A percentile compares a stretch with the other conserved stretches of the same genome.
These are phyloP conservation scores for Trachelus iudaicus DNA, from an alignment of 2,888 invertebrate species.

Conservation along the genomic window DNA sequence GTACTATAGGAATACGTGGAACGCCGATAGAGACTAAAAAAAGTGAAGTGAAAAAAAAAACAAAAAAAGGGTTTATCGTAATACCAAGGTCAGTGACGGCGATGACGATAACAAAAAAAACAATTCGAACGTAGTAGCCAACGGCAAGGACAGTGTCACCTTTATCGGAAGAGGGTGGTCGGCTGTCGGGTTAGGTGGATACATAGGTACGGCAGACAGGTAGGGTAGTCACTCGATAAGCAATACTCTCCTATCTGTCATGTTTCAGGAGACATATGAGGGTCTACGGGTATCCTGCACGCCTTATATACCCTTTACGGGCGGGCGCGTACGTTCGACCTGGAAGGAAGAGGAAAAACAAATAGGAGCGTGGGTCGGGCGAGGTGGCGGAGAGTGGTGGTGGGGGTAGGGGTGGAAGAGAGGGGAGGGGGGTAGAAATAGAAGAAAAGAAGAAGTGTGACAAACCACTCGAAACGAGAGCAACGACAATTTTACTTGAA, in stretches of 20 bases:
- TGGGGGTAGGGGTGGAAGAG: no score
- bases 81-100: neutral
- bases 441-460: conserved; percentile 14
- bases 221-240: neutral
- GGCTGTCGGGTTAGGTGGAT: neutral
- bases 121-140: neutral
- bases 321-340: neutral
- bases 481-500: neutral
- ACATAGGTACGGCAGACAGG: neutral
- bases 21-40: no score
- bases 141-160: neutral
- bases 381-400: neutral
- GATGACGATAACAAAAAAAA: neutral
- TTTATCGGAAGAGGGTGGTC: neutral
- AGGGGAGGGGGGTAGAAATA: neutral
- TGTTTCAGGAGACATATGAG: neutral
- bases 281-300: neutral
- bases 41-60: neutral
- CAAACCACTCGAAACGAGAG: neutral
- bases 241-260: neutral
- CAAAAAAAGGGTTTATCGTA: neutral
- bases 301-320: neutral
- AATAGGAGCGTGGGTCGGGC: neutral
- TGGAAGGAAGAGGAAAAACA: neutral
- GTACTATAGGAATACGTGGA: neutral